Evolutionary conservation across 2,797 vertebrate genomes (phyloP).

Genomic region (Scarus forsteni): DNA sequence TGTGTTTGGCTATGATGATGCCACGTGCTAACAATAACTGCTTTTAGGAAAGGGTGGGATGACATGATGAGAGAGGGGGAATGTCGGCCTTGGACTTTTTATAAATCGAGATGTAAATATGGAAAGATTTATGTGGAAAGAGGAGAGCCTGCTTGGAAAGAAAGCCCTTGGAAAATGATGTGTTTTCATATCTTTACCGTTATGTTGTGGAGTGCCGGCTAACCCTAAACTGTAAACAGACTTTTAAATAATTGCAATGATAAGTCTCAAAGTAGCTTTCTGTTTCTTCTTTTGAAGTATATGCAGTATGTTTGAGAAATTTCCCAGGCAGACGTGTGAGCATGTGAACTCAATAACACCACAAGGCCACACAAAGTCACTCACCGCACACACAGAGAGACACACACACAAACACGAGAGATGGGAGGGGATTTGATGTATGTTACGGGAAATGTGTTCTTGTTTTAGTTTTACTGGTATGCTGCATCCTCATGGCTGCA

Average conservation of each 20-base stretch:
- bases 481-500: slow-evolving; percentile 66
- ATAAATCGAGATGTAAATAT: slow-evolving; percentile 75
- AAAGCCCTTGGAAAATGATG: slow-evolving; percentile 55
- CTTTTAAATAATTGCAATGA: slow-evolving; percentile 56
- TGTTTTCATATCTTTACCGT: slow-evolving; percentile 62
- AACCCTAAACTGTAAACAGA: slow-evolving; percentile 56
- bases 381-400: slow-evolving; percentile 33
- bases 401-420: slow-evolving; percentile 47
- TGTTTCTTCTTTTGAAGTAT: slow-evolving; percentile 62
- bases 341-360: slow-evolving; percentile 67
- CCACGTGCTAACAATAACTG: slow-evolving; percentile 71
- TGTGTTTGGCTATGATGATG: slow-evolving; percentile 63
- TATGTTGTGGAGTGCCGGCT: slow-evolving; percentile 29
- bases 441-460: slow-evolving; percentile 81
- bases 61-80: slow-evolving; percentile 68
- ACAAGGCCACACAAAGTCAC: slow-evolving; percentile 60
- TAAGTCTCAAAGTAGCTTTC: slow-evolving; percentile 61
- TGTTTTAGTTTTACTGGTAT: slow-evolving; percentile 75
- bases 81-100: slow-evolving; percentile 71
- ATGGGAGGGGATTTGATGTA: slow-evolving; percentile 76
- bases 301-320: slow-evolving; percentile 50
- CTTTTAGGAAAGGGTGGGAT: slow-evolving; percentile 77
- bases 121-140: slow-evolving; percentile 74
- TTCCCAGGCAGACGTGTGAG: slow-evolving; percentile 49
- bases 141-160: slow-evolving; percentile 60